Evolutionary conservation across 2,888 invertebrate species (phyloP), one percentile per base, ranked within the genome.

Genomic region (Micoletzkya japonica): DNA sequence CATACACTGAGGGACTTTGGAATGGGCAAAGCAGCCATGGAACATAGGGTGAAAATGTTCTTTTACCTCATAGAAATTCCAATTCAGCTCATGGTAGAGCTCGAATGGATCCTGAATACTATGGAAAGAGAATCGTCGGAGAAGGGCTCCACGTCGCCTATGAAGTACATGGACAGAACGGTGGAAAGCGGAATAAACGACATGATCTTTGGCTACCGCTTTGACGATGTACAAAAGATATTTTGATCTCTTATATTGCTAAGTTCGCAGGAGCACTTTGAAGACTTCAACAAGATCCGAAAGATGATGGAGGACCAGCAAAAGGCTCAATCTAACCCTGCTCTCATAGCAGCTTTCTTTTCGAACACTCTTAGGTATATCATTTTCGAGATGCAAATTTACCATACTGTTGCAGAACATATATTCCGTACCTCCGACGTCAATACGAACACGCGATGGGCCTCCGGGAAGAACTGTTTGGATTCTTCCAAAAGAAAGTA

Each of bases 141-240:
- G 54, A 24, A 24, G 26, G 54, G 54, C 10, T 10, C 54, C 10
- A 7, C 7, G 7, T 20, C 17, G 24, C 54, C 54, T 24, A 10
- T 54, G 7, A 54, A 54, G 54, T 54, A 54, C 24, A 7, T 59
- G 14, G 59, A 59, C 24, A 17, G 32, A 30, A 59, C 59, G 6
- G 59, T 59, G 6, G 59, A 7, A 10, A 32, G 32, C 24, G 59
- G 74, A 17, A 76, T 76, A 69, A 76, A 76, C 58, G 57, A 39
- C 28, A 7, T 75, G 26, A 49, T 76, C 17, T 74, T 76, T 50
- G 76, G 76, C 17, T 76, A 75, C 58, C 63, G 76, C 44, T 76
- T 72, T 66, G 74, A 76, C 70, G 76, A 76, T 59, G 76, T 76
- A n/a, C n/a, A n/a, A n/a, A n/a, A n/a, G n/a, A n/a, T n/a, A n/a